Conservation (phyloP, 2,113 vertebrate species). For the Empidonax alnorum region DNA sequence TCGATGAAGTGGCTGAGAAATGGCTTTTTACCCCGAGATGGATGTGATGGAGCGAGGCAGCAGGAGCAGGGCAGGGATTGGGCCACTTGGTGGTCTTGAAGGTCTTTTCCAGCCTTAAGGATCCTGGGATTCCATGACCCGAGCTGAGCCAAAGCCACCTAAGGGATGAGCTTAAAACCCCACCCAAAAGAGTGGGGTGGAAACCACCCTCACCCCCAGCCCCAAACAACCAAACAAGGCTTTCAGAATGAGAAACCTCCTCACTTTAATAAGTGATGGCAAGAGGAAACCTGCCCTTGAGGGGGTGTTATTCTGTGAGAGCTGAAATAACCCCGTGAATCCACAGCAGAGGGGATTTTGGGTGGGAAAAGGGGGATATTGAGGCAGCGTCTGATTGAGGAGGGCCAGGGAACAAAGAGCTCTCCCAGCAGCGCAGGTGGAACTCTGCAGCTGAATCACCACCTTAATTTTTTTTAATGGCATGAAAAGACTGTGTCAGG, state of each 20-base stretch:
- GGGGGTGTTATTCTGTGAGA: rapidly evolving
- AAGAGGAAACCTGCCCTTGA: background rate
- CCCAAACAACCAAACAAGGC: background rate
- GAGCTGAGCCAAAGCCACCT: background rate
- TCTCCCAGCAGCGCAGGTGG: background rate
- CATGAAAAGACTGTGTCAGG: constrained; percentile 24
- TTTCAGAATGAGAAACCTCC: background rate
- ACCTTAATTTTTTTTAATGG: constrained; percentile 22
- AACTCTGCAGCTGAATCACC: background rate
- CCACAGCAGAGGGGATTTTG: background rate
- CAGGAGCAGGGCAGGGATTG: too few relatives aligned
- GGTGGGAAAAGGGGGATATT: rapidly evolving
- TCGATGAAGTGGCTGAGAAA: constrained; percentile 30
- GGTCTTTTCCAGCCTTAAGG: background rate
- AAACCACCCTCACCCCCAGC: rapidly evolving
- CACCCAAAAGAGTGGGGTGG: rapidly evolving
- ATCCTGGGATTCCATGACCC: rapidly evolving
- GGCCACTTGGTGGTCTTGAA: background rate
- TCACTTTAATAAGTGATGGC: background rate
- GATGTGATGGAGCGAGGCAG: background rate
- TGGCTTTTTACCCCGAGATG: background rate
- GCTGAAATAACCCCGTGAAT: background rate
- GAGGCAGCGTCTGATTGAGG: background rate
- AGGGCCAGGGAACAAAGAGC: background rate
- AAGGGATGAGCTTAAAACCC: background rate